A percentile compares a stretch with the other conserved stretches of the same genome.
Conservation (phyloP, 2,888 invertebrate genomes). For the Drepana falcataria region DNA sequence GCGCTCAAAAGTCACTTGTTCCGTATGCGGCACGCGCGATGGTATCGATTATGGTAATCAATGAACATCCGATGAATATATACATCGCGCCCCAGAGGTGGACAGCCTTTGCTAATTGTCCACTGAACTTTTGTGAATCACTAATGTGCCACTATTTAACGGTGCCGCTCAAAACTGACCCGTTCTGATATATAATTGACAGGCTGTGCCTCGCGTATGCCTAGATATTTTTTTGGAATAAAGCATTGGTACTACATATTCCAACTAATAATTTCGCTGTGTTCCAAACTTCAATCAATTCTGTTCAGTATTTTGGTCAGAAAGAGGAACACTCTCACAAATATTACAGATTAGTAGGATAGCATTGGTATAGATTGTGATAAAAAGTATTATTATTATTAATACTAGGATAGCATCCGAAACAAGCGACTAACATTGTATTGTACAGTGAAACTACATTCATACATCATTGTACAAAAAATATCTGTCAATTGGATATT, state of each 20-base stretch:
- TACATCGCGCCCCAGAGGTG: conserved; percentile 70
- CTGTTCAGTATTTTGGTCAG: no score
- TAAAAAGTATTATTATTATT: no score
- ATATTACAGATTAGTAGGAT: no score
- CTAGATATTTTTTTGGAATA: no score
- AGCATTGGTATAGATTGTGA: no score
- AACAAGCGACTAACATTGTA: background rate
- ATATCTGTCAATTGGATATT: no score
- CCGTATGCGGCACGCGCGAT: conserved; percentile 71
- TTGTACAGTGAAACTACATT: conserved; percentile 1
- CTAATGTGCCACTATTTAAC: conserved; percentile 62
- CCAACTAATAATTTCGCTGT: no score
- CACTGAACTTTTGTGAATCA: conserved; percentile 73
- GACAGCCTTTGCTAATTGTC: conserved; percentile 78
- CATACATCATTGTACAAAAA: background rate
- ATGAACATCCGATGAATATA: conserved; percentile 76
- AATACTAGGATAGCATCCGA: no score
- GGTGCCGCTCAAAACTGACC: conserved; percentile 41
- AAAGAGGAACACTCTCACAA: no score
- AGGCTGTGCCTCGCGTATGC: no score
- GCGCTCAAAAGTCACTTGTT: conserved; percentile 47
- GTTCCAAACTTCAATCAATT: no score
- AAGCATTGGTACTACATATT: no score
- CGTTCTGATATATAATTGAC: background rate
- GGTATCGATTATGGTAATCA: conserved; percentile 77